Conservation (phyloP, 2,113 vertebrate species). For the Cynocephalus volans region DNA sequence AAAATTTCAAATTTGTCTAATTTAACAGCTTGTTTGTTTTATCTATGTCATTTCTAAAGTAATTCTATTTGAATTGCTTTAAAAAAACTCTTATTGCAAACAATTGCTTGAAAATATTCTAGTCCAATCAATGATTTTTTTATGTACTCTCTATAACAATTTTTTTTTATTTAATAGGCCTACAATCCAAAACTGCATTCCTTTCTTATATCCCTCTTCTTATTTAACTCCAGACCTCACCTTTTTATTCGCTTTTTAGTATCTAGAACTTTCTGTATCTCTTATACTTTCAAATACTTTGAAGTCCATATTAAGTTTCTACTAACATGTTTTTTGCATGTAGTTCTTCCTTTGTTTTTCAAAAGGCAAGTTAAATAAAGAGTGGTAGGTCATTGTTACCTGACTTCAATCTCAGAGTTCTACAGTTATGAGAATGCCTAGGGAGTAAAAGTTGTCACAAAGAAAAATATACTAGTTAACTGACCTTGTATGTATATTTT, state of each 20-base stretch:
- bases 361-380: not conserved
- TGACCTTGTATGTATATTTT: accelerated
- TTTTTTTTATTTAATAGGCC: not conserved
- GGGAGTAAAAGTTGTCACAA: not conserved
- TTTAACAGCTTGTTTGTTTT: not conserved
- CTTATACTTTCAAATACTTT: not conserved
- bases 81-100: not conserved
- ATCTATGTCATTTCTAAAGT: not conserved
- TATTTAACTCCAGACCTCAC: not conserved
- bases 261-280: not conserved
- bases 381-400: not conserved
- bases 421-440: not conserved
- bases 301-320: not conserved
- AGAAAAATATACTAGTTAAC: not conserved
- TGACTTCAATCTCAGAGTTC: not conserved
- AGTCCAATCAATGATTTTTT: not conserved
- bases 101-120: not conserved
- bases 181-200: not conserved
- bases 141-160: not conserved
- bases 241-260: not conserved
- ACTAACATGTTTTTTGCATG: not conserved
- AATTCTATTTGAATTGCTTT: not conserved
- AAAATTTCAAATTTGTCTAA: too few species aligned
- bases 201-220: not conserved
- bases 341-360: not conserved